Conservation (phyloP, 2,113 vertebrate species). For the Papio anubis region DNA sequence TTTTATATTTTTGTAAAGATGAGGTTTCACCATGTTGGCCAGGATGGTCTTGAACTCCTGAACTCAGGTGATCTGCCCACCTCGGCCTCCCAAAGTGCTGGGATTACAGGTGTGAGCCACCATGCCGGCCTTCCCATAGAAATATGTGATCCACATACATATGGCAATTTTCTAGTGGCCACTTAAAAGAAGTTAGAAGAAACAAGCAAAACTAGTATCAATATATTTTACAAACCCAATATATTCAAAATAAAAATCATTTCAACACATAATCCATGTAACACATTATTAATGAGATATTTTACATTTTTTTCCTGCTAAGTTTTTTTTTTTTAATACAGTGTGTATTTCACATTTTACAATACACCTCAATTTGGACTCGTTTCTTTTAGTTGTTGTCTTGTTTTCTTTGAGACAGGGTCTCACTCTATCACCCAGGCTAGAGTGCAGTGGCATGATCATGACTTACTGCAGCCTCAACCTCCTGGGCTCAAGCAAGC, state of each 20-base stretch:
- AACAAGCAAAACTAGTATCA: neutral
- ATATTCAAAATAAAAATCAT: neutral
- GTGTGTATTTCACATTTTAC: neutral
- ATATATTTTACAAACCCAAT: neutral
- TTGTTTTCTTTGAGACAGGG: too few species aligned
- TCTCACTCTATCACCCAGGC: too few species aligned
- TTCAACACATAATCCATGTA: neutral
- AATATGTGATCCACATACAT: neutral
- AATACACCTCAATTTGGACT: neutral
- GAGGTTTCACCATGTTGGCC: too few species aligned
- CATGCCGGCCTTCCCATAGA: too few species aligned
- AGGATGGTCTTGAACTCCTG: too few species aligned
- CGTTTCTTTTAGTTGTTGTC: neutral
- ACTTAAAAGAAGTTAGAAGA: constrained; percentile 1
- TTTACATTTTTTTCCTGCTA: neutral
- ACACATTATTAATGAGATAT: neutral
- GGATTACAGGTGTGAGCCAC: too few species aligned
- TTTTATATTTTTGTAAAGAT: neutral
- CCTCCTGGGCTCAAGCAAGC: too few species aligned
- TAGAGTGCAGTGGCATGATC: too few species aligned
- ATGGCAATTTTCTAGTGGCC: neutral
- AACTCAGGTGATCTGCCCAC: too few species aligned
- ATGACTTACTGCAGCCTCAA: too few species aligned
- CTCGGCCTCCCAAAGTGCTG: too few species aligned
- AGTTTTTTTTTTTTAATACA: neutral